Evolutionary conservation across 2,113 vertebrate genomes (phyloP), one percentile per base, ranked within the genome.

Genomic region (Murina feae): DNA sequence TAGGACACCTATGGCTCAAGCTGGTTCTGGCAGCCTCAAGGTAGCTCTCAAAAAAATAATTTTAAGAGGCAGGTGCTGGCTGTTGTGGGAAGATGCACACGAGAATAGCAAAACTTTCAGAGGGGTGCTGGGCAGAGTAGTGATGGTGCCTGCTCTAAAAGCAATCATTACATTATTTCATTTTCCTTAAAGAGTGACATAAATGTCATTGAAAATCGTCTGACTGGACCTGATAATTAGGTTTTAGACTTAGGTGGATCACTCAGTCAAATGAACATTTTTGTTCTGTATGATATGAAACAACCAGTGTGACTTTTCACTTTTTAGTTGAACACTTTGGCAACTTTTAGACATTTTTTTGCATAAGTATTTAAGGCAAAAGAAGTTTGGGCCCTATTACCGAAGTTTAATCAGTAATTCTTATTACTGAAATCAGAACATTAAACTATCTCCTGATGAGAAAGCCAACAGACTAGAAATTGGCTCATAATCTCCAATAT

Each of bases 401-500:
- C 75, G 80, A 86, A 69, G 17, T 65, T 93, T 80, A 84, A 92
- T 85, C 55, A 30, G 25, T 76, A 84, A 81, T 68, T 91, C 91
- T 95, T 95, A 87, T 78, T 55, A 93, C 32, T 86, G 89, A 89
- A 65, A 94, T 95, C 51, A 80, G 65, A 81, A 66, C 53, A 95
- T 85, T 91, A 91, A 91, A 83, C 3, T 47, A 83, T 53, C 69
- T 80, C 11, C 65, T 91, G 60, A 91, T 91, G 89, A 89, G 44
- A 97, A 94, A 92, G 44, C 37, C 79, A 93, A 55, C 66, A 69
- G 39, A 94, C 32, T 91, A 93, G 79, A 93, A 96, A 71, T 44
- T 94, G 51, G 65, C 53, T 96, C 91, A 95, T 93, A 74, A 75
- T 96, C 78, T 96, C 86, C 79, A 71, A 58, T 91, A 93, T 83